These are phyloP conservation scores for Amblyjoppa fuscipennis DNA, from an alignment of 2,888 invertebrate genomes.

Conservation along the genomic window DNA sequence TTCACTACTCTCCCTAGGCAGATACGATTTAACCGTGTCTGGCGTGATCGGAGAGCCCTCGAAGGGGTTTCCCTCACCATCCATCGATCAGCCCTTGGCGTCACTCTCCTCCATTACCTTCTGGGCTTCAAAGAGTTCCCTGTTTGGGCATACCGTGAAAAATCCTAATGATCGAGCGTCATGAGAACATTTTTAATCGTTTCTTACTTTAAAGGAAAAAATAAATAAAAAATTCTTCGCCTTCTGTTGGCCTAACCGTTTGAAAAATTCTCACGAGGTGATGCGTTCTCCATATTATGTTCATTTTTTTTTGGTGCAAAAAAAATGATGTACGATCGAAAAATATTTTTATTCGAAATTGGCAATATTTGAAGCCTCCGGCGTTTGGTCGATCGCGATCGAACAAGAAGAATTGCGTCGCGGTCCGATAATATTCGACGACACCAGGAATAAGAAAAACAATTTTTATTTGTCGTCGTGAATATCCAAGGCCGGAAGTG, in stretches of 20 bases:
- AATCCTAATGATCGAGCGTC: conserved; percentile 83
- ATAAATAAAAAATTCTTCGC: conserved; percentile 40
- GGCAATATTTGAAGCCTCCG: neutral
- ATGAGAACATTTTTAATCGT: conserved; percentile 84
- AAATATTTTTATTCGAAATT: neutral
- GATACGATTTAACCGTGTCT: conserved; percentile 37
- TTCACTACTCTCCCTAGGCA: conserved; percentile 35
- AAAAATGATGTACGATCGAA: conserved; percentile 13
- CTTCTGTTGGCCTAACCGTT: conserved; percentile 62
- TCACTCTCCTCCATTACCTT: conserved; percentile 21
- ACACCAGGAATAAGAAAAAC: conserved; percentile 8
- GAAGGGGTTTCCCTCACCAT: conserved; percentile 78
- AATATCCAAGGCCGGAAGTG: conserved; percentile 57
- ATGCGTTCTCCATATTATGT: conserved; percentile 6
- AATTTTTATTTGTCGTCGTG: conserved; percentile 46
- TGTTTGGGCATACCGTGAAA: conserved; percentile 77
- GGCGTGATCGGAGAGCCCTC: conserved; percentile 60
- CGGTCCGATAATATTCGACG: neutral
- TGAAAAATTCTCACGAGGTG: conserved; percentile 62
- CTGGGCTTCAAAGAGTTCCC: conserved; percentile 81
- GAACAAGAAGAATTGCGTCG: neutral
- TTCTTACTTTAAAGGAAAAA: conserved; percentile 64
- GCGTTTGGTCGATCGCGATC: conserved; percentile 1
- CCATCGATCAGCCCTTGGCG: conserved; percentile 81
- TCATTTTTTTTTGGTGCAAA: conserved; percentile 6